Conservation (phyloP, 2,888 invertebrate genomes). For the Agrochola litura region DNA sequence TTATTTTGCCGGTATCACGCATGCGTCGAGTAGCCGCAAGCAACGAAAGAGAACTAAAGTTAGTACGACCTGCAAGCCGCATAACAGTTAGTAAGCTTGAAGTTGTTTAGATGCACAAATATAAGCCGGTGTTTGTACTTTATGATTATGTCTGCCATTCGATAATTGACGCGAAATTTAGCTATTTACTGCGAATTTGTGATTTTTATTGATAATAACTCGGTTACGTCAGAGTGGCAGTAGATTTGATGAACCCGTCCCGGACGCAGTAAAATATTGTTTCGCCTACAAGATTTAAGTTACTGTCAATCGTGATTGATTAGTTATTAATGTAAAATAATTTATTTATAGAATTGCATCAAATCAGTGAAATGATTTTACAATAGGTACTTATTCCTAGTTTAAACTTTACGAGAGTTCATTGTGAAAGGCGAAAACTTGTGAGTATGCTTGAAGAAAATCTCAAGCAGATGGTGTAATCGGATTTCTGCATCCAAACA, state of each 20-base stretch:
- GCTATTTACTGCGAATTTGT: neutral
- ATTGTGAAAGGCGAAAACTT: slow-evolving; percentile 23
- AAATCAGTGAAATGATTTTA: neutral
- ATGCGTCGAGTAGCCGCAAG: slow-evolving; percentile 62
- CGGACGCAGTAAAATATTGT: neutral
- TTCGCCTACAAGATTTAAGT: neutral
- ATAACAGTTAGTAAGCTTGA: slow-evolving; percentile 16
- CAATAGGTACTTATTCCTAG: neutral
- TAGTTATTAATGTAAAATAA: too few species aligned
- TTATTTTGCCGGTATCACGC: slow-evolving; percentile 54
- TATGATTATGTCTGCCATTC: neutral
- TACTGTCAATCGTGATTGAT: neutral
- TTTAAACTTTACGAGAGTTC: neutral
- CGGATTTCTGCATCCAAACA: slow-evolving; percentile 10
- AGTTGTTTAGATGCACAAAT: slow-evolving; percentile 51
- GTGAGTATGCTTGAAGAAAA: neutral
- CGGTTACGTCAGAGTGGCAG: neutral
- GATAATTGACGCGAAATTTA: slow-evolving; percentile 1
- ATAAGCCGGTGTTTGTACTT: slow-evolving; percentile 23
- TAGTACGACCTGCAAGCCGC: slow-evolving; percentile 26
- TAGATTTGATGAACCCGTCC: neutral
- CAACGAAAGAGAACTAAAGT: slow-evolving; percentile 51
- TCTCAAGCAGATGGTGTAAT: neutral
- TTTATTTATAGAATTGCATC: neutral
- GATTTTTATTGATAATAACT: too few species aligned